Conservation (phyloP, 2,113 vertebrate genomes). For the Mustelus asterias region DNA sequence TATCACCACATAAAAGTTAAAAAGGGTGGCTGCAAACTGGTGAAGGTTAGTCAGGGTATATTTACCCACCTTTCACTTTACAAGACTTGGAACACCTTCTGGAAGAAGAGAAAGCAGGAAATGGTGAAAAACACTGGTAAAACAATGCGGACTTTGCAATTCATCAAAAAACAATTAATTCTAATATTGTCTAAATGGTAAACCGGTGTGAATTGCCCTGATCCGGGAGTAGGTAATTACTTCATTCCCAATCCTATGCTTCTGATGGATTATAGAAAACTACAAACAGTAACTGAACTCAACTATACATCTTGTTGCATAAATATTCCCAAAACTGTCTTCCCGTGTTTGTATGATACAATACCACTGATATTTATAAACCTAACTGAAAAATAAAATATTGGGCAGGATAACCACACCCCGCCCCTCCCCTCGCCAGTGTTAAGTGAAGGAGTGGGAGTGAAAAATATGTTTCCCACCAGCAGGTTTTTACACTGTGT, state of each 20-base stretch:
- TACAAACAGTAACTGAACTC: not conserved
- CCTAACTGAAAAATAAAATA: not conserved
- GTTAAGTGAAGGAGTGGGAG: too few species aligned
- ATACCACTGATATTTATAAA: not conserved
- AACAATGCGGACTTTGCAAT: not conserved
- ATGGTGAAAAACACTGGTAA: not conserved
- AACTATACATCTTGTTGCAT: not conserved
- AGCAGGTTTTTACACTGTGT: too few species aligned
- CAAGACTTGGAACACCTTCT: too few species aligned
- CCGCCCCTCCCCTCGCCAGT: too few species aligned
- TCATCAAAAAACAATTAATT: slow-evolving; percentile 1
- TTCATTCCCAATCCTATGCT: not conserved
- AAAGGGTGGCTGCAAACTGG: too few species aligned
- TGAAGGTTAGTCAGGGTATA: too few species aligned
- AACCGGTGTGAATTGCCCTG: not conserved
- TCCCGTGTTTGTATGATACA: not conserved
- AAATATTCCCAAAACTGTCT: not conserved
- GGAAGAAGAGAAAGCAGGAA: not conserved
- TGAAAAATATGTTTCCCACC: too few species aligned
- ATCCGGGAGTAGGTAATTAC: too few species aligned
- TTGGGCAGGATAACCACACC: too few species aligned
- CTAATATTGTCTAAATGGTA: not conserved
- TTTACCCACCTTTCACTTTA: too few species aligned
- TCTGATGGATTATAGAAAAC: not conserved
- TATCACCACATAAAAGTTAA: too few species aligned